Base-by-base conservation (phyloP, 2,888 invertebrate genomes). In the Acrobasis repandana region DNA sequence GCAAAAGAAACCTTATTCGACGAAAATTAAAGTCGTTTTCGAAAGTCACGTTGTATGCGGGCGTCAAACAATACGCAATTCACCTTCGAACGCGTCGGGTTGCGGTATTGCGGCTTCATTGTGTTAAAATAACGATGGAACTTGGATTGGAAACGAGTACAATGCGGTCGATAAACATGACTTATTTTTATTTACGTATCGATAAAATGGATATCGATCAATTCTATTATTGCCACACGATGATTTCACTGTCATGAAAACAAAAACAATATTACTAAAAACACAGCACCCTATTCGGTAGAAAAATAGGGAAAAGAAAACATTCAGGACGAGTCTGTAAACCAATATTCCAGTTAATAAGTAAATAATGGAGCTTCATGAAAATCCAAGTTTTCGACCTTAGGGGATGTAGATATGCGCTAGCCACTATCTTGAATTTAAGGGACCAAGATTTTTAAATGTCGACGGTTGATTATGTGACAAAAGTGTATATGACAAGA, bases 71-170 rank as follows among this genome's bases (percentile, higher is more conserved):
- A 92, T 91, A 90, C 90, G 90, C 90, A 91, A 92, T 92, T 91
- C 91, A 90, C 90, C 90, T 91, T 89, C 91, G 88, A 85, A 82
- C 88, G 89, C 87, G 86, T 88, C 87, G 88, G 79, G 89, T 92
- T 91, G 91, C 90, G 91, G 91, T 90, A 85, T 90, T 89, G 91
- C 91, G 90, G 90, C 89, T 88, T 85, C 88, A 90, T 90, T 91
- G 91, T 92, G 89, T 88, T 90, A 82, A 85, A 87, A 86, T 90
- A 89, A 89, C 87, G 86, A 88, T 83, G 83, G 79, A 85, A 81
- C 83, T 83, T 77, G 77, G 78, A 84, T 85, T 86, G 85, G 84
- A 84, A 85, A 80, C 81, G 77, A 82, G 77, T 79, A 83, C 80
- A 82, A 80, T 85, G 78, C 75, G 75, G 73, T 82, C 77, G 79